Evolutionary conservation across 2,113 vertebrate species (phyloP).

Genomic region (Ictalurus furcatus): DNA sequence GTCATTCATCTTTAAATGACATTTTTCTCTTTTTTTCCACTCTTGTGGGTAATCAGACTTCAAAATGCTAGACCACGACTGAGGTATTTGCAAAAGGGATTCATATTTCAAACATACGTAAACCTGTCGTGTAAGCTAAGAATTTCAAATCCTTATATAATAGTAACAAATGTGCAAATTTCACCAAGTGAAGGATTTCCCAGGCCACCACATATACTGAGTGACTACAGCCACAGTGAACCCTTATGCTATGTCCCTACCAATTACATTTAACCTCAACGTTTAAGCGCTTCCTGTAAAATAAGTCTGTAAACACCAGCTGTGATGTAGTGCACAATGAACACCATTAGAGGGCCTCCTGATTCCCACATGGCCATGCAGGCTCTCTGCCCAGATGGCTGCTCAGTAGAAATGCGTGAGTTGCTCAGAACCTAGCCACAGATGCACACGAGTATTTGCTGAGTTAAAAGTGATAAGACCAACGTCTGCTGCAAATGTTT

Average conservation of each 20-base stretch:
- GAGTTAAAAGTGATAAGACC: neutral
- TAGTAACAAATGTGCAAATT: too few relatives aligned
- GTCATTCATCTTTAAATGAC: neutral
- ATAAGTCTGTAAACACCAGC: neutral
- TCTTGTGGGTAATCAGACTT: neutral
- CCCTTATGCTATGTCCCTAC: neutral
- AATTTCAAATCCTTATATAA: neutral
- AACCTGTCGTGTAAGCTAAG: neutral
- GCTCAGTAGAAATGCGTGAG: neutral
- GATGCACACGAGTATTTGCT: neutral
- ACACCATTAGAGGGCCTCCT: constrained; percentile 30
- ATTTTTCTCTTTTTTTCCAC: neutral
- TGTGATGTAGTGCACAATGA: constrained; percentile 1
- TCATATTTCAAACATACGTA: neutral
- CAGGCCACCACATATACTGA: neutral
- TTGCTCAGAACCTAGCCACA: constrained; percentile 5
- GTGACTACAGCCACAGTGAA: neutral
- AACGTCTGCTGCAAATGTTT: constrained; percentile 12
- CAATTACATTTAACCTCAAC: neutral
- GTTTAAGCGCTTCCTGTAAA: neutral
- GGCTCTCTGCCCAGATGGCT: neutral
- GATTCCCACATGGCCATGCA: neutral
- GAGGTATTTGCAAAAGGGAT: neutral
- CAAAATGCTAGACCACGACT: neutral
- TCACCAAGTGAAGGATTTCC: neutral